Percentiles rank a stretch among this genome's conserved stretches.
phyloP scores from a whole-genome alignment of 92 coral and sea anemone genomes.

The Phymanthus crucifer region DNA sequence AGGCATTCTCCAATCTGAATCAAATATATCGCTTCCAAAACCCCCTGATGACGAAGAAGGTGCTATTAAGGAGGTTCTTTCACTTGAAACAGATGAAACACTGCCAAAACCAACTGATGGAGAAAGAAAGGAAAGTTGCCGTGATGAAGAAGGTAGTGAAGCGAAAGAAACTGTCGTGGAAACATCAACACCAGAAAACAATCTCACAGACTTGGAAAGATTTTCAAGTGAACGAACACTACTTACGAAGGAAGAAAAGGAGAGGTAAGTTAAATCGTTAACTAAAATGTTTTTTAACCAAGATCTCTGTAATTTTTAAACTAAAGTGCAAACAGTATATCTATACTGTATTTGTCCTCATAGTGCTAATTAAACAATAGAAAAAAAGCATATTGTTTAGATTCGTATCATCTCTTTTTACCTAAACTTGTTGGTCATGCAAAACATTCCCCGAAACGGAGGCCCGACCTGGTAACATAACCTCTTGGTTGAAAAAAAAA shows the following conservation, averaged over 20 bases:
- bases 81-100: too few species aligned
- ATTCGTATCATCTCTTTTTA: too few species aligned
- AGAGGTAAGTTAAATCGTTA: neutral
- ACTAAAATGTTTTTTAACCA: neutral
- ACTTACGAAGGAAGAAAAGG: neutral
- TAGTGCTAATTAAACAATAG: too few species aligned
- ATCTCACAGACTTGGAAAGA: constrained; percentile 4
- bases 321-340: neutral
- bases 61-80: neutral
- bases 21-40: neutral
- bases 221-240: constrained; percentile 4
- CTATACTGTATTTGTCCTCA: too few species aligned
- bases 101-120: neutral
- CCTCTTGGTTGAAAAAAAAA: too few species aligned
- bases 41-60: neutral
- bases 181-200: neutral
- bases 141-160: neutral
- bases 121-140: neutral
- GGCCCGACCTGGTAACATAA: too few species aligned
- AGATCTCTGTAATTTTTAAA: too few species aligned
- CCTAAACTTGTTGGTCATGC: too few species aligned
- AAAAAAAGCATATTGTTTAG: too few species aligned
- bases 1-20: neutral
- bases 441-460: too few species aligned
- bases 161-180: neutral